Base-by-base conservation (phyloP, 1,140 invertebrate genomes). In the Hyposmocoma kahamanoa region DNA sequence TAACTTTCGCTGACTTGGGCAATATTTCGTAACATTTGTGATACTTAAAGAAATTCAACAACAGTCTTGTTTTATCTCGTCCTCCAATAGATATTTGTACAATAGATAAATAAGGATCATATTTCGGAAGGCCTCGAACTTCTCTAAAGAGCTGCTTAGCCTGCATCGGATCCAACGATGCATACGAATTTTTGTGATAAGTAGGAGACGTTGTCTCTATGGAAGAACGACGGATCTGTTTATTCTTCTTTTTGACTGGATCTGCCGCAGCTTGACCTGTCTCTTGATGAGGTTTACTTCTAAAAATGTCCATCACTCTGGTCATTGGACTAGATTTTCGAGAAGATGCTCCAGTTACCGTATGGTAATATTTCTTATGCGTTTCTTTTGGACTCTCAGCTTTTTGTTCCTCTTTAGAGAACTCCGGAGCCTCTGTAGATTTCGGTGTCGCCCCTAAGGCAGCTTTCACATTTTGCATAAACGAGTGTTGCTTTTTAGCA, bases 1-100 rank as follows among this genome's bases (percentile, higher is more conserved):
- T 85, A 19, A 85, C 79, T 79, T 85, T 85, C 19, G 82, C 82
- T 42, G 82, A 85, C 58, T 85, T 85, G 26, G 82, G 82, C 50
- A 85, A 64, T 22, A 85, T 83, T 67, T 85, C 82, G 42, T 85
- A 82, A 59, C 82, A 85, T 62, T 82, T 82, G 53, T 85, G 82
- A 55, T 84, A 85, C 53, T 82, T 85, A 55, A 85, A 85, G 58
- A 85, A 85, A 61, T 85, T 85, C 53, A 85, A 67, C 52, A 85
- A 63, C 20, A 85, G 60, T 47, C 78, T 72, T n/a, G 82, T 83
- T 61, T 85, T 85, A 57, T 85, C 82, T 54, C 82, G 62, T 41
- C 82, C 81, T 22, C 81, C 81, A 50, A 85, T 53, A 26, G 81
- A 85, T 62, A 85, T 85, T 72, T 85, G 81, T 20, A 85, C 81